Base-by-base conservation (phyloP, 2,113 vertebrate genomes). In the Manacus vitellinus region DNA sequence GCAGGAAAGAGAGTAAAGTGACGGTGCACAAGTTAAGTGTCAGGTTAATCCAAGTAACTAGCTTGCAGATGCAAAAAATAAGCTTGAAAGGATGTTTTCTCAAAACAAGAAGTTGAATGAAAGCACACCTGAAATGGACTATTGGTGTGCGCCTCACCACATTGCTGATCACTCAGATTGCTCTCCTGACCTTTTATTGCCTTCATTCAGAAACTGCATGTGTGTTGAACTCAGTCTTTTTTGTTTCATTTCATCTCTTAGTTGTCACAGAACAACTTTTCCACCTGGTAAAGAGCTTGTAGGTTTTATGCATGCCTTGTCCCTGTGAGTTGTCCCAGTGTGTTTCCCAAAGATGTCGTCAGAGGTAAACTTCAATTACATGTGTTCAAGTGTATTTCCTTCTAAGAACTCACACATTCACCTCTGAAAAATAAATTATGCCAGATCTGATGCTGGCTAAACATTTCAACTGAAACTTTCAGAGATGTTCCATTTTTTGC, bases 1-100 rank as follows among this genome's bases (percentile, higher is more conserved):
- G 18, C 8, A 33, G 14, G 15, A 44, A 68, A 2, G 0, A 28
- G 8, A 25, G 1, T 1, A 9, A 68, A 35, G 2, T 0, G 1
- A 8, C 5, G 35, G 10, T 10, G 23, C 43, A 67, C 14, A 3
- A 55, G 23, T 66, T 61, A 70, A 70, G 16, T 55, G 58, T 25
- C 58, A 76, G 35, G 43, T 18, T 77, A 83, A 86, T 71, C 72
- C 58, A 80, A 33, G 58, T 71, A 84, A 79, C 13, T 10, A 58
- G 8, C 16, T 67, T 74, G 20, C 82, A 96, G 59, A 67, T 83
- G 71, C 37, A 54, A 80, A 89, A 56, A 82, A 39, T 46, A 27
- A 73, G 9, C n/a, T 20, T 88, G 31, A 88, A 83, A 83, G 3
- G 1, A 54, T 44, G 27, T 83, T 71, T 74, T 71, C 27, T 31